Evolutionary conservation across 2,888 invertebrate genomes (phyloP).

Genomic region (Aethes cnicana): DNA sequence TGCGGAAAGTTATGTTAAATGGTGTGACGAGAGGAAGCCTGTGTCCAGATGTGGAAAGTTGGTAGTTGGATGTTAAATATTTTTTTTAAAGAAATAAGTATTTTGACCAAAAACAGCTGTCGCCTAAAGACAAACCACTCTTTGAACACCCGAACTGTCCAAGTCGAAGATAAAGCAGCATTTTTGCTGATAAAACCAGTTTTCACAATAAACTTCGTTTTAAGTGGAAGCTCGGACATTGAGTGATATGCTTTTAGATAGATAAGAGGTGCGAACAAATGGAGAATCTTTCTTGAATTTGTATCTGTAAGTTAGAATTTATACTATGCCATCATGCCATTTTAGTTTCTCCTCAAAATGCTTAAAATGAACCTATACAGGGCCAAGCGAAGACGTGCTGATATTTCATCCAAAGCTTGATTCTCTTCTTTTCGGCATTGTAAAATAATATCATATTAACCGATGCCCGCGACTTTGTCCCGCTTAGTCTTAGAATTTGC

Average conservation of each 20-base stretch:
- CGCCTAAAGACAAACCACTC: constrained; percentile 1
- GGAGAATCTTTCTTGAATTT: constrained; percentile 8
- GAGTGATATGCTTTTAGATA: constrained; percentile 24
- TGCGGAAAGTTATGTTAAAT: too few species aligned
- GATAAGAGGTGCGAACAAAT: constrained; percentile 21
- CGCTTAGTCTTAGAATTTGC: too few species aligned
- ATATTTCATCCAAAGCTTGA: too few species aligned
- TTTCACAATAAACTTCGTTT: constrained; percentile 20
- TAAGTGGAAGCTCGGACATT: constrained; percentile 23
- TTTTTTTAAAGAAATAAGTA: not conserved
- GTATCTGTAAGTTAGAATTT: constrained; percentile 9
- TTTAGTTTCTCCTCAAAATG: constrained; percentile 5
- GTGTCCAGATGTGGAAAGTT: too few species aligned
- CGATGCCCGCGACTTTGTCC: too few species aligned
- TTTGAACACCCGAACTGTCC: constrained; percentile 12
- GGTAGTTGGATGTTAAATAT: too few species aligned
- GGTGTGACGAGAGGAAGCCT: too few species aligned
- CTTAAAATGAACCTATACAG: too few species aligned
- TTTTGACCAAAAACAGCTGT: not conserved
- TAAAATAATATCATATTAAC: too few species aligned
- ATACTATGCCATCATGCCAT: constrained; percentile 9
- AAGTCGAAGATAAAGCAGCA: constrained; percentile 1
- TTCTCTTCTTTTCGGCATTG: too few species aligned
- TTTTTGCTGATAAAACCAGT: constrained; percentile 29
- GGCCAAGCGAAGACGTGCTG: too few species aligned